Conservation (phyloP, 1,140 invertebrate species). For the Solenopsis invicta region DNA sequence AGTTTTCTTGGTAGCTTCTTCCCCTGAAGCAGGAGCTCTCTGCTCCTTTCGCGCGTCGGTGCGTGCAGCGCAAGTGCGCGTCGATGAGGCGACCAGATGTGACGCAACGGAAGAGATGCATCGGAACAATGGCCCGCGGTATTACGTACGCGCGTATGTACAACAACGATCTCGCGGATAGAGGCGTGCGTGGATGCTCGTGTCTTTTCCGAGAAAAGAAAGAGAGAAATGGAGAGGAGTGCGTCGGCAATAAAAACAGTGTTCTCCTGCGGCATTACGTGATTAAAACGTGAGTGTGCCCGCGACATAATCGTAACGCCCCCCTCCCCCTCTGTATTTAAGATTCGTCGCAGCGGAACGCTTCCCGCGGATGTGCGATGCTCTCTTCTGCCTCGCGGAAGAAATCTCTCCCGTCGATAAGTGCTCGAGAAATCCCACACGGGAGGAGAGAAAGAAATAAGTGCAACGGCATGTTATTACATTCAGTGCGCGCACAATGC, state of each 20-base stretch:
- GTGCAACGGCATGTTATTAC: constrained; percentile 15
- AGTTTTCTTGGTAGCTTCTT: neutral
- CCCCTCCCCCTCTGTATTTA: neutral
- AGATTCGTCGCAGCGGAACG: constrained; percentile 36
- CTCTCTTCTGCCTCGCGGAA: constrained; percentile 40
- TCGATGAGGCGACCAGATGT: constrained; percentile 61
- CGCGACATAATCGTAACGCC: constrained; percentile 60
- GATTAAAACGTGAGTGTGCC: constrained; percentile 48
- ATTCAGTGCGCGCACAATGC: constrained; percentile 24
- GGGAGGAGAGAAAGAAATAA: neutral
- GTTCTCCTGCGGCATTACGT: constrained; percentile 61
- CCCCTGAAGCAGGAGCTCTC: neutral
- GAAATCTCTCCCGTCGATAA: constrained; percentile 62
- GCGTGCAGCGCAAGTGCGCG: constrained; percentile 56
- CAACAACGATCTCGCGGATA: constrained; percentile 63
- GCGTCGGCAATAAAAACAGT: too few species aligned
- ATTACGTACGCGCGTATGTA: constrained; percentile 62
- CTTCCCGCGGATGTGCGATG: constrained; percentile 38
- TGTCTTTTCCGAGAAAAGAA: constrained; percentile 47
- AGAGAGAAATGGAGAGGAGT: neutral
- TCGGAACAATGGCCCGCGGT: constrained; percentile 66
- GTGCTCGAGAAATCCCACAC: constrained; percentile 16
- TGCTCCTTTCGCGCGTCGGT: constrained; percentile 41
- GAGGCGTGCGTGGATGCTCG: constrained; percentile 63
- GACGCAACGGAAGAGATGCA: constrained; percentile 69